Percentiles rank a stretch among this genome's conserved stretches.
phyloP scores from a whole-genome alignment of 2,888 invertebrate species.

The Brachypalpus laphriformis region DNA sequence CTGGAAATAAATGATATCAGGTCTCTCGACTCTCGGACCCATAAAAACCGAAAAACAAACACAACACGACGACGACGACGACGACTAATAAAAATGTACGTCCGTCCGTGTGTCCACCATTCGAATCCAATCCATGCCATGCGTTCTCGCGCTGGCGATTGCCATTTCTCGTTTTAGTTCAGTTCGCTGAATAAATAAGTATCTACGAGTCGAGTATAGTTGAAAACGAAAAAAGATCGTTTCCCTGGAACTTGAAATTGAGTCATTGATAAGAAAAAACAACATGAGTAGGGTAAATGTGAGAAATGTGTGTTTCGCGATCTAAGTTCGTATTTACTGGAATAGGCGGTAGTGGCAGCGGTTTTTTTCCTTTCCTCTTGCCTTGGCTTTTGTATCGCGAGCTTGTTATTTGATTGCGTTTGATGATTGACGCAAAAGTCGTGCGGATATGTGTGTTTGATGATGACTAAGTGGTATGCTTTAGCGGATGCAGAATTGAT shows the following conservation, averaged over 20 bases:
- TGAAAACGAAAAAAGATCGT: constrained; percentile 5
- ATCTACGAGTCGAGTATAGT: neutral
- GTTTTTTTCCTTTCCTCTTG: neutral
- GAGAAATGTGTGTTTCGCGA: neutral
- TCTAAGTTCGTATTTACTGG: constrained; percentile 4
- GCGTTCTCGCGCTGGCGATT: constrained; percentile 35
- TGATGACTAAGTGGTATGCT: constrained; percentile 36
- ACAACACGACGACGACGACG: neutral
- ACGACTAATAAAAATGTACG: constrained; percentile 6
- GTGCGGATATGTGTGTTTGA: neutral
- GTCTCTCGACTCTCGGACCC: neutral
- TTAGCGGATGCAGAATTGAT: constrained; percentile 31
- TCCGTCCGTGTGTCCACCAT: neutral
- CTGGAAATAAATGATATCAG: constrained; percentile 58
- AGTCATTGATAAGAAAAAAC: constrained; percentile 56
- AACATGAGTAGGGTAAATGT: constrained; percentile 28
- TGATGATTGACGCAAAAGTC: constrained; percentile 8
- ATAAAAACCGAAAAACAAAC: constrained; percentile 39
- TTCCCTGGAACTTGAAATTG: constrained; percentile 56
- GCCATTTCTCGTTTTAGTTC: constrained; percentile 56
- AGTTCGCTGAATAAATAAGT: constrained; percentile 49
- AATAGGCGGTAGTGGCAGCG: constrained; percentile 10
- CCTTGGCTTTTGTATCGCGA: neutral
- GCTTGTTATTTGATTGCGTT: constrained; percentile 12
- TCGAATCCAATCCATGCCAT: constrained; percentile 7